Base-by-base conservation (phyloP, 2,113 vertebrate species). In the Urocynchramus pylzowi region DNA sequence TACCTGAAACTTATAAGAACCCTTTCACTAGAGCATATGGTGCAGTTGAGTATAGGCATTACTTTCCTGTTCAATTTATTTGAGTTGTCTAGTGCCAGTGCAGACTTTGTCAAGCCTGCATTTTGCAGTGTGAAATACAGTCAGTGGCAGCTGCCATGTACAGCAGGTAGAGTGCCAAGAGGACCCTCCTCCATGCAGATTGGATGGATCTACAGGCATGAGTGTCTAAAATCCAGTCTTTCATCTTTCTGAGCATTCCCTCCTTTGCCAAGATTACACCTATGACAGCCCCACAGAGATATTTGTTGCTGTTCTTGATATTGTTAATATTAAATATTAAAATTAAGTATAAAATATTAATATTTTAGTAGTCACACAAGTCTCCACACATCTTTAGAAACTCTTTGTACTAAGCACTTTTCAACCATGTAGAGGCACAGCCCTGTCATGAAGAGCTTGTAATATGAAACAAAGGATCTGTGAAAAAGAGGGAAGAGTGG, bases 261-360 rank as follows among this genome's bases (percentile, higher is more conserved):
- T 90, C 24, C 27, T 35, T 79, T 90, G 44, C 73, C 41, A 83
- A 71, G 63, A 80, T 83, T 59, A 67, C 37, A 88, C 76, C 82
- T 90, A 1, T 80, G 71, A 45, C 49, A 96, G 52, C 85, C 82
- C 95, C 92, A 84, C 24, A 64, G 96, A 89, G 83, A 24, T 84
- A 84, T 64, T 94, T 96, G 60, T 90, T 93, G 56, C 83, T 75
- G 47, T 54, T 83, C 45, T 85, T 90, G 52, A 24, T 94, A 89
- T 60, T 91, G 71, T 92, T 90, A 94, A 88, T 96, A 90, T 96
- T 96, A 96, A 97, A 96, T 95, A 91, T 95, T 95, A 88, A 96
- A 91, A 91, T 93, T 85, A 88, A 91, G 44, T 96, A 67, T 89
- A 57, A 94, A 96, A 83, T 70, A 95, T 91, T 94, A 88, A 95